Conservation (phyloP, 2,888 invertebrate species). For the Troilus luridus region DNA sequence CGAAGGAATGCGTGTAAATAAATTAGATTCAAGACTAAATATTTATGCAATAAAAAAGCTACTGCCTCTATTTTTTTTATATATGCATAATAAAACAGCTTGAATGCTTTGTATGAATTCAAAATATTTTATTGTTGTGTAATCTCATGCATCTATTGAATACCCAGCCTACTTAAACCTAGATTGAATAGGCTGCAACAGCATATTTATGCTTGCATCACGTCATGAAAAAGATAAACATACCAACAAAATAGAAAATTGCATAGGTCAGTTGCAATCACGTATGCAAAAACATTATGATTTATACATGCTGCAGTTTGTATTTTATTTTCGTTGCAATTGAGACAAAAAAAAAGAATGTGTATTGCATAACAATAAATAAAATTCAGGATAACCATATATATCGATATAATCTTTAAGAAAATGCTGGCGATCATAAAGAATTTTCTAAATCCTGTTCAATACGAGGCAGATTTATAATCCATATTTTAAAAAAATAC, state of each 20-base stretch:
- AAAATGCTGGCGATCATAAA: background rate
- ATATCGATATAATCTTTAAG: background rate
- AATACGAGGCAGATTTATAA: background rate
- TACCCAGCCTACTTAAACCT: background rate
- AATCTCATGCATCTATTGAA: background rate
- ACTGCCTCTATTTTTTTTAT: background rate
- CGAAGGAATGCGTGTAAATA: background rate
- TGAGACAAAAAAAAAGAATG: background rate
- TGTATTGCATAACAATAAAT: background rate
- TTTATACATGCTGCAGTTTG: background rate
- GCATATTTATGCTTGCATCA: background rate
- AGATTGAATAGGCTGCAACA: background rate
- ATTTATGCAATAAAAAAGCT: background rate
- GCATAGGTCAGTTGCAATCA: background rate
- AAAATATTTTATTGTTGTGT: background rate
- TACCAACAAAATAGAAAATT: background rate
- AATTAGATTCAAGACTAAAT: background rate
- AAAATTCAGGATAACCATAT: background rate
- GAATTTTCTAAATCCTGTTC: background rate
- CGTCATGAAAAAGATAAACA: background rate
- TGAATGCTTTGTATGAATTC: background rate
- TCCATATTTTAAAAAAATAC: background rate
- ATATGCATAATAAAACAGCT: background rate
- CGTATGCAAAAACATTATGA: background rate
- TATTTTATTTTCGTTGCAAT: background rate